Evolutionary conservation across 2,113 vertebrate genomes (phyloP).

Genomic region (Felis chaus): DNA sequence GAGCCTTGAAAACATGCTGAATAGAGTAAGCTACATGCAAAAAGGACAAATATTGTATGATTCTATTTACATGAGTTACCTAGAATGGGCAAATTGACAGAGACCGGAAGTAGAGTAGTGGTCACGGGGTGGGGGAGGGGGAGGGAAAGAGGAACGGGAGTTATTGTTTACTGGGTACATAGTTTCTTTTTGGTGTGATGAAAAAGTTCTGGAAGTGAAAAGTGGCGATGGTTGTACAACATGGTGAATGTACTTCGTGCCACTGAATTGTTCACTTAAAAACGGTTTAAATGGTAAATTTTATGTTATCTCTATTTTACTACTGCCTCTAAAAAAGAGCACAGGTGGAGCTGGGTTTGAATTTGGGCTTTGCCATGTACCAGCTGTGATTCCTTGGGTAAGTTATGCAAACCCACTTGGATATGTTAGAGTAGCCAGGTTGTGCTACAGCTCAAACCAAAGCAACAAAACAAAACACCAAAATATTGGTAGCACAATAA

Average conservation of each 20-base stretch:
- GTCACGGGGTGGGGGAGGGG: neutral
- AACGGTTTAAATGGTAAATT: neutral
- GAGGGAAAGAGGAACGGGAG: neutral
- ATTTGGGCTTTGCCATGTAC: neutral
- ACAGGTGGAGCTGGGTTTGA: neutral
- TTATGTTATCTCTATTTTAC: neutral
- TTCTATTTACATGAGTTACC: neutral
- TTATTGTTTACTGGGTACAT: neutral
- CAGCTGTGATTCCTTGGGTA: too few relatives aligned
- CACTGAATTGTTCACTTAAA: neutral
- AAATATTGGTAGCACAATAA: neutral
- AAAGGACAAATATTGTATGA: neutral
- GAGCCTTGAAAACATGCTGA: neutral
- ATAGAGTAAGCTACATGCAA: neutral
- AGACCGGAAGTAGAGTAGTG: neutral
- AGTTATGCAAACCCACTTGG: neutral
- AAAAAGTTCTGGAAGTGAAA: neutral
- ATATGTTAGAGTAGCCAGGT: neutral
- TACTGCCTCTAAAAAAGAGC: neutral
- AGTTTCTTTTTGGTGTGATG: neutral
- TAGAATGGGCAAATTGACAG: neutral
- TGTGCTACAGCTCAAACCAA: neutral
- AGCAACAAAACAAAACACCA: neutral
- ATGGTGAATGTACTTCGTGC: neutral
- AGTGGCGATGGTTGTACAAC: neutral